These are phyloP conservation scores for Lycaena phlaeas DNA, from an alignment of 2,888 invertebrate genomes.

Conservation along the genomic window DNA sequence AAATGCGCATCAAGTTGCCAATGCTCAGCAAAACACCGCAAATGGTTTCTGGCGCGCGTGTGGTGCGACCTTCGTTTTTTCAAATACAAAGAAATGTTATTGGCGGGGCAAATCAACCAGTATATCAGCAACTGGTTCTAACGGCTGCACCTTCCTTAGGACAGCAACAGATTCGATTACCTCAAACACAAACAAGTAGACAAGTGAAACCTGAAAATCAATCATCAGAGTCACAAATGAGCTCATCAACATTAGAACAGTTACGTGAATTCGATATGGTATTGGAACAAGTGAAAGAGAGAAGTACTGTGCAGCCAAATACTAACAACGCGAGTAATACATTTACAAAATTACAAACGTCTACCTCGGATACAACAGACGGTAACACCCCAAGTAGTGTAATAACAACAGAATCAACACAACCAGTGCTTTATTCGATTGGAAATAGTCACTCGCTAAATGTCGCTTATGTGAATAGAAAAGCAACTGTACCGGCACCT, in stretches of 20 bases:
- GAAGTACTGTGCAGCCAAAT: constrained; percentile 76
- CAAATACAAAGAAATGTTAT: constrained; percentile 77
- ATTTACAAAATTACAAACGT: constrained; percentile 35
- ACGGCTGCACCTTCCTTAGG: constrained; percentile 62
- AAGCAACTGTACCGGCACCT: constrained; percentile 44
- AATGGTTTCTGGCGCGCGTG: constrained; percentile 70
- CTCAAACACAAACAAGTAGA: constrained; percentile 39
- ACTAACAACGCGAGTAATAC: constrained; percentile 29
- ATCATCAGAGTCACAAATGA: constrained; percentile 74
- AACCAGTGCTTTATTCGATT: constrained; percentile 55
- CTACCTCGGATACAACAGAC: constrained; percentile 43
- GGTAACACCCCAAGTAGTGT: constrained; percentile 31
- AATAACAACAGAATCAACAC: constrained; percentile 34
- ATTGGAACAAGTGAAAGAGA: constrained; percentile 84
- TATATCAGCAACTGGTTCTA: constrained; percentile 64
- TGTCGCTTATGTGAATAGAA: constrained; percentile 56
- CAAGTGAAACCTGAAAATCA: constrained; percentile 45
- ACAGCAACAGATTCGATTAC: constrained; percentile 54
- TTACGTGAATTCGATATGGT: constrained; percentile 86
- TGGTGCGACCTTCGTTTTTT: constrained; percentile 68
- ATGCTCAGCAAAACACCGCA: constrained; percentile 69
- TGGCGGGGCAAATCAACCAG: constrained; percentile 67
- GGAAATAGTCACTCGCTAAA: constrained; percentile 49
- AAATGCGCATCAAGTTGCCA: constrained; percentile 67
- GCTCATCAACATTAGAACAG: constrained; percentile 84